Conservation (phyloP, 2,888 invertebrate genomes). For the Athalia cordata region DNA sequence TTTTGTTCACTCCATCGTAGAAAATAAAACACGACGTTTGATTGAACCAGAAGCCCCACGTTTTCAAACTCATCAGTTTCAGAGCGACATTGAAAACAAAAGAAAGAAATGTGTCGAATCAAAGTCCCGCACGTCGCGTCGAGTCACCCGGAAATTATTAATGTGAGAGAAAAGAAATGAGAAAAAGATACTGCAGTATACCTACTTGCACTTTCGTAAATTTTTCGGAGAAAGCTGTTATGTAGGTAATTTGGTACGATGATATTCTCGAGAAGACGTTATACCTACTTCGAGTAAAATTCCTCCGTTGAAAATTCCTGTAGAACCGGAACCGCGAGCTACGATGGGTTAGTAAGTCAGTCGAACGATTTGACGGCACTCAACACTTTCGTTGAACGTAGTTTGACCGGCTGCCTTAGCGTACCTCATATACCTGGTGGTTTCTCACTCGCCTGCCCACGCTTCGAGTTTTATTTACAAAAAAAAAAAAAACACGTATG, state of each 20-base stretch:
- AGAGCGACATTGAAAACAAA: background rate
- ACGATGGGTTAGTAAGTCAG: conserved; percentile 46
- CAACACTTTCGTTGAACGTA: conserved; percentile 47
- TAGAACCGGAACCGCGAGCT: conserved; percentile 30
- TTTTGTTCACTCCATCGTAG: background rate
- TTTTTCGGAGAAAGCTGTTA: conserved; percentile 46
- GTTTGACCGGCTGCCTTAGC: conserved; percentile 20
- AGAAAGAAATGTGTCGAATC: no score
- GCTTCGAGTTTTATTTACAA: background rate
- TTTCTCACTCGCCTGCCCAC: conserved; percentile 1
- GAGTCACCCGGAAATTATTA: no score
- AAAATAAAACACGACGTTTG: background rate
- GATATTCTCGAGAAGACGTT: conserved; percentile 24
- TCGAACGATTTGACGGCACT: conserved; percentile 44
- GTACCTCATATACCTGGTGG: background rate
- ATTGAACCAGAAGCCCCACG: no score
- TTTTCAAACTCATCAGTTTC: background rate
- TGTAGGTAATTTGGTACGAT: conserved; percentile 48
- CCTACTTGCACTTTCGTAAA: conserved; percentile 45
- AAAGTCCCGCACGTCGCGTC: no score
- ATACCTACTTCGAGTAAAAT: conserved; percentile 23
- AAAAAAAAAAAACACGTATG: no score
- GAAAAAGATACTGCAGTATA: background rate
- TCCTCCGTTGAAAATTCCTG: background rate
- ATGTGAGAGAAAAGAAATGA: no score